Evolutionary conservation across 2,113 vertebrate genomes (phyloP).

Genomic region (Gracilinanus agilis): DNA sequence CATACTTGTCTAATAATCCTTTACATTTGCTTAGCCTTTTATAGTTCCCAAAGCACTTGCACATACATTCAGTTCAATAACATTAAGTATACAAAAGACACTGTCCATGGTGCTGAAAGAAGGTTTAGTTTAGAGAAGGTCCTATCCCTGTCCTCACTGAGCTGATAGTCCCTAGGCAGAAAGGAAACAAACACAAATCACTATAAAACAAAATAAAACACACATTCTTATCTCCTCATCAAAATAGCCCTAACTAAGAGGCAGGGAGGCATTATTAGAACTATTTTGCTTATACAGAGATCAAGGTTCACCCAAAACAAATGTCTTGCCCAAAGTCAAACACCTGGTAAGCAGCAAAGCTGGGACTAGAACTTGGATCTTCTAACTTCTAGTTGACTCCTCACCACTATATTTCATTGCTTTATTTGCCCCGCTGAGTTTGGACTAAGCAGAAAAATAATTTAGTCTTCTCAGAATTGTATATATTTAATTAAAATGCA

Average conservation of each 20-base stretch:
- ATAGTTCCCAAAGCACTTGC: background rate
- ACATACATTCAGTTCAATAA: background rate
- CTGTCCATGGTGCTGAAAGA: background rate
- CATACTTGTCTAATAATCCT: background rate
- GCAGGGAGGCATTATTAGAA: background rate
- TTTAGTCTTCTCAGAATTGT: background rate
- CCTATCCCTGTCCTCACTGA: background rate
- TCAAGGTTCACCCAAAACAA: accelerated
- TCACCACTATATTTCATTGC: background rate
- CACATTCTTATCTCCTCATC: background rate
- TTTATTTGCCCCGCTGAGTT: background rate
- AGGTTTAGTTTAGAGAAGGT: background rate
- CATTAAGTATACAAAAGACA: background rate
- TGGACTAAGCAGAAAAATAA: constrained; percentile 23
- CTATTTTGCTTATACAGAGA: background rate
- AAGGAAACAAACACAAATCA: background rate
- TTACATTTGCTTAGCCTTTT: background rate
- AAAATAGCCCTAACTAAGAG: background rate
- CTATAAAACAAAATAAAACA: background rate
- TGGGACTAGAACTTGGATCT: background rate
- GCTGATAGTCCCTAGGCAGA: background rate
- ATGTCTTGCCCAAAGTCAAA: background rate
- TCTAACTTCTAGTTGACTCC: background rate
- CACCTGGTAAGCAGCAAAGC: background rate
- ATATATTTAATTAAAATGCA: constrained; percentile 4